Evolutionary conservation across 2,113 vertebrate species (phyloP).

Genomic region (Sylvilagus bachmani): DNA sequence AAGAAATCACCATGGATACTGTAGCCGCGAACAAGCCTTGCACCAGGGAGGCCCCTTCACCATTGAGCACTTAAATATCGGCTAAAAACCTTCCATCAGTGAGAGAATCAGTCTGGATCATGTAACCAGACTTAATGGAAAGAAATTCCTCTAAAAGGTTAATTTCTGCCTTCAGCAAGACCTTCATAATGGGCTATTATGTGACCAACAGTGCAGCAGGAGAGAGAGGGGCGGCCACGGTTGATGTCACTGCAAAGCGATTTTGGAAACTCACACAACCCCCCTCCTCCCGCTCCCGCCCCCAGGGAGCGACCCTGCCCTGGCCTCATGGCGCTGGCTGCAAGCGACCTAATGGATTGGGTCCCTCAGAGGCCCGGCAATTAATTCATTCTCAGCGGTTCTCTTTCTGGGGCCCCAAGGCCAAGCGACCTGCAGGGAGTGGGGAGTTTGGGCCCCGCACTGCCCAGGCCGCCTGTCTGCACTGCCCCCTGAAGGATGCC

Average conservation of each 20-base stretch:
- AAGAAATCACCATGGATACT: slow-evolving; percentile 73
- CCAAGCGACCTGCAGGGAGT: not conserved
- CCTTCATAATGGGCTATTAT: slow-evolving; percentile 53
- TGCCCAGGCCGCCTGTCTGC: too few species aligned
- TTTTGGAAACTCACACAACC: slow-evolving; percentile 16
- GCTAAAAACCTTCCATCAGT: slow-evolving; percentile 38
- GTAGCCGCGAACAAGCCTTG: slow-evolving; percentile 37
- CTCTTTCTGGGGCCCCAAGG: not conserved
- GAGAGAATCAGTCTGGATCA: slow-evolving; percentile 66
- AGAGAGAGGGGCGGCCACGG: not conserved
- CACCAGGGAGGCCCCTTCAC: slow-evolving; percentile 14
- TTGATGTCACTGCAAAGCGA: slow-evolving; percentile 18
- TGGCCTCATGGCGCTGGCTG: not conserved
- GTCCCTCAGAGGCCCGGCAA: not conserved
- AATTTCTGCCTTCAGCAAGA: slow-evolving; percentile 68
- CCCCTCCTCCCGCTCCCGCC: not conserved
- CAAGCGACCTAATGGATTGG: slow-evolving; percentile 25
- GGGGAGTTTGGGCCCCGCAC: not conserved
- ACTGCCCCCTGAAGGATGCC: too few species aligned
- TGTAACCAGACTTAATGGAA: slow-evolving; percentile 60
- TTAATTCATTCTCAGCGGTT: slow-evolving; percentile 20
- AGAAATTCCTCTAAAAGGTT: slow-evolving; percentile 66
- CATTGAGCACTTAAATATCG: slow-evolving; percentile 12
- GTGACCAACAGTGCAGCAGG: not conserved
- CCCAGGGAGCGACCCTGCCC: not conserved